Conservation (phyloP, 2,888 invertebrate species). For the Synanthedon formicaeformis region DNA sequence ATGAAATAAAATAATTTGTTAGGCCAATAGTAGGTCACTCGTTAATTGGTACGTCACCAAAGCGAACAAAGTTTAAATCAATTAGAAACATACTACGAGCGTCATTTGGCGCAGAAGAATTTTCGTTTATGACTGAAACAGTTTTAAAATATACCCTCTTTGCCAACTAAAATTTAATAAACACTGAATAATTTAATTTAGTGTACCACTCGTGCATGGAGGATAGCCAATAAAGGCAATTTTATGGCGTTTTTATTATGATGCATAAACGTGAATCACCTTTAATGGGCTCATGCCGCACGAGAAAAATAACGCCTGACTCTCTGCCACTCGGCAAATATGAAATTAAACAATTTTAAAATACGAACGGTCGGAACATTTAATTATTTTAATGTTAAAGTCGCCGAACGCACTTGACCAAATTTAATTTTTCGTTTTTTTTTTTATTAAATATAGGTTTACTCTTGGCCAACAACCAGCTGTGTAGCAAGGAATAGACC, state of each 20-base stretch:
- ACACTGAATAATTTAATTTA: conserved; percentile 64
- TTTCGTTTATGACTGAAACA: conserved; percentile 37
- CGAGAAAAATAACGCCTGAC: conserved; percentile 28
- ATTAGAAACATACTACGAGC: conserved; percentile 9
- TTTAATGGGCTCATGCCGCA: conserved; percentile 39
- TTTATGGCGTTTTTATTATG: conserved; percentile 67
- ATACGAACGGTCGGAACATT: not conserved
- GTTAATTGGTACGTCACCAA: not conserved
- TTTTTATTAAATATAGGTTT: no score
- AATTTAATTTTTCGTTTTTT: no score
- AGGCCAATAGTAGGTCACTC: no score
- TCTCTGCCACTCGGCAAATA: conserved; percentile 1
- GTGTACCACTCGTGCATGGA: conserved; percentile 56
- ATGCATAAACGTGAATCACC: conserved; percentile 49
- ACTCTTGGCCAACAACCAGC: no score
- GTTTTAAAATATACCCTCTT: conserved; percentile 46
- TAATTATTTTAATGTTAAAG: not conserved
- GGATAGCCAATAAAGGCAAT: conserved; percentile 61
- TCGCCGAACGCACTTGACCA: not conserved
- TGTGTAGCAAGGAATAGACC: no score
- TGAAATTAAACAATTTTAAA: conserved; percentile 1
- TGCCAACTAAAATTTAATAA: conserved; percentile 65
- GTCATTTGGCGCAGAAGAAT: conserved; percentile 44
- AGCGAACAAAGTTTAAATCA: conserved; percentile 5
- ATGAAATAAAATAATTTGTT: no score